Percentiles rank a stretch among this genome's conserved stretches.
Conservation (phyloP, 2,113 vertebrate genomes). For the Brachyhypopomus gauderio region DNA sequence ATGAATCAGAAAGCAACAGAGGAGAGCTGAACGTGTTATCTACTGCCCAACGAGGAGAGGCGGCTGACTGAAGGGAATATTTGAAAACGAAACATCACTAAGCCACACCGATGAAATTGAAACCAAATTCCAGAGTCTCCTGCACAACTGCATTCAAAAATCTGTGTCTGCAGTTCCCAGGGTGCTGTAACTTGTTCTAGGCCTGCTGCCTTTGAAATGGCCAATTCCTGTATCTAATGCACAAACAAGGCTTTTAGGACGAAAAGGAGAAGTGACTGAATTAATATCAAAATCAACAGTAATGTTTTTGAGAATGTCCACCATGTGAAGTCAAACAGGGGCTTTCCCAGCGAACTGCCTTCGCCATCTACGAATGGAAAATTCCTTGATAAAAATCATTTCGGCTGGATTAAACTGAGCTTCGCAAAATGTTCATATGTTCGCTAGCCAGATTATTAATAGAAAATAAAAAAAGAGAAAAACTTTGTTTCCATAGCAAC, state of each 20-base stretch:
- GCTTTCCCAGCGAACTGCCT: constrained; percentile 36
- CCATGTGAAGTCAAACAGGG: constrained; percentile 16
- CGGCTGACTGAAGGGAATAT: neutral
- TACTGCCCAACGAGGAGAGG: constrained; percentile 7
- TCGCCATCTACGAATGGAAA: neutral
- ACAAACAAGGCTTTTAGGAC: neutral
- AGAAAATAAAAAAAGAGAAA: constrained; percentile 80
- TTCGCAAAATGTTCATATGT: constrained; percentile 63
- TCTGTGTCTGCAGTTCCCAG: too few species aligned
- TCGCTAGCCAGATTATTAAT: constrained; percentile 76
- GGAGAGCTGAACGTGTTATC: constrained; percentile 3
- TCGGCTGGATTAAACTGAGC: constrained; percentile 48
- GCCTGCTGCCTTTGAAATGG: neutral
- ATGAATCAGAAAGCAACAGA: constrained; percentile 34
- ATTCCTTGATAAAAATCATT: constrained; percentile 17
- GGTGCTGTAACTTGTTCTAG: too few species aligned
- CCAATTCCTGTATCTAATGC: neutral
- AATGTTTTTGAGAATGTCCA: neutral
- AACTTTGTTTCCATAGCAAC: constrained; percentile 84
- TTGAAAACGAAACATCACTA: too few species aligned
- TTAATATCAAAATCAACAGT: neutral
- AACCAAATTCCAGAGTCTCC: too few species aligned
- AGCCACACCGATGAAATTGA: too few species aligned
- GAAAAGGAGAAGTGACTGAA: neutral
- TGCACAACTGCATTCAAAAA: too few species aligned